These are phyloP conservation scores for Limonius californicus DNA, from an alignment of 1,140 invertebrate species.

Conservation along the genomic window DNA sequence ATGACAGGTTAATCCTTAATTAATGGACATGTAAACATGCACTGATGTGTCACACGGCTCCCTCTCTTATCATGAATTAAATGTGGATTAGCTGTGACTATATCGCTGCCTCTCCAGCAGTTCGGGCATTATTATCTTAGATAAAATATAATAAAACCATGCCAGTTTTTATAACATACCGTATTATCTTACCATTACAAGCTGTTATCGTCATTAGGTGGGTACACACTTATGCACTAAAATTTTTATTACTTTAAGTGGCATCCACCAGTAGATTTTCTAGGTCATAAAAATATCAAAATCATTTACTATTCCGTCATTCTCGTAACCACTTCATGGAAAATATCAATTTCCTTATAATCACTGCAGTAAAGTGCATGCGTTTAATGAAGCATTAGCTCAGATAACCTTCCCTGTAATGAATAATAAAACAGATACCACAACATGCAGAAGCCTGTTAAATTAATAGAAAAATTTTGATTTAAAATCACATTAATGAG, in stretches of 20 bases:
- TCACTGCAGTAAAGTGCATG: background rate
- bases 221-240: background rate
- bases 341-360: background rate
- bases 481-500: too few species aligned
- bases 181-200: constrained; percentile 1
- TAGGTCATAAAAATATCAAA: background rate
- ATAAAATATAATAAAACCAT: constrained; percentile 6
- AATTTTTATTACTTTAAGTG: background rate
- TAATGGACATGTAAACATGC: constrained; percentile 11
- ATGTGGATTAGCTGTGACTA: background rate
- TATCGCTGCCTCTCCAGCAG: constrained; percentile 5
- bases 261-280: background rate
- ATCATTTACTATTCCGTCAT: background rate
- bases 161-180: background rate
- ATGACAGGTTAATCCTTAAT: constrained; percentile 9
- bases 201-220: background rate
- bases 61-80: constrained; percentile 13
- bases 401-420: too few species aligned
- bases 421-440: too few species aligned
- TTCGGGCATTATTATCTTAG: constrained; percentile 7
- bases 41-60: constrained; percentile 8
- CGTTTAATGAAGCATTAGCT: too few species aligned
- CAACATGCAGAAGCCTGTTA: too few species aligned
- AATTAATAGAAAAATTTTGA: too few species aligned
- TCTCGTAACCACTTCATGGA: too few species aligned